These are phyloP conservation scores for Philonicus albiceps DNA, from an alignment of 2,888 invertebrate genomes.

Conservation along the genomic window DNA sequence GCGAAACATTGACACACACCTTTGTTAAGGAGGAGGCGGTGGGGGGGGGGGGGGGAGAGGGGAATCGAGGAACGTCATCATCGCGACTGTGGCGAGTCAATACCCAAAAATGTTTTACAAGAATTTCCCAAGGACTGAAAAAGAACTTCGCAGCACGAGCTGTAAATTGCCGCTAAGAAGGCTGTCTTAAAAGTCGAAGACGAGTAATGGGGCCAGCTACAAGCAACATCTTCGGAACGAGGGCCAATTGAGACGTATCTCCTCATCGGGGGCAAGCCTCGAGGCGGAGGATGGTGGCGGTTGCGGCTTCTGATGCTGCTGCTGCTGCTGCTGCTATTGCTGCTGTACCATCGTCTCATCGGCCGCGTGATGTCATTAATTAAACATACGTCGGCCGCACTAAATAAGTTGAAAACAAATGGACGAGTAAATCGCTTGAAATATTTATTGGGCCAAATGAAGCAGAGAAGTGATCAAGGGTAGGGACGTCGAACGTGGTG, in stretches of 20 bases:
- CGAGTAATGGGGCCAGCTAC: neutral
- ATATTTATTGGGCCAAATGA: constrained; percentile 23
- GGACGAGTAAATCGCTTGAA: constrained; percentile 1
- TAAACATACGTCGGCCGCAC: constrained; percentile 9
- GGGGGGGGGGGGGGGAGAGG: too few species aligned
- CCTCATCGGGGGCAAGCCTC: neutral
- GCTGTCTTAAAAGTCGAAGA: neutral
- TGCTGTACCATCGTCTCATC: neutral
- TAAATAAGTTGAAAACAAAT: constrained; percentile 35
- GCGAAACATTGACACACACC: neutral
- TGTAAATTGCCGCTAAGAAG: neutral
- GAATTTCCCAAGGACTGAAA: neutral
- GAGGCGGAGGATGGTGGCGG: neutral
- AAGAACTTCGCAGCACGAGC: neutral
- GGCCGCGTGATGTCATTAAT: constrained; percentile 39
- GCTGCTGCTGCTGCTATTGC: too few species aligned
- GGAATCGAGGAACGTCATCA: neutral
- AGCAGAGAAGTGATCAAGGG: neutral
- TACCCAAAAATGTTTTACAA: neutral
- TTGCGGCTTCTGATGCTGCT: too few species aligned
- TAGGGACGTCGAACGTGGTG: neutral
- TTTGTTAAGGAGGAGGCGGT: neutral
- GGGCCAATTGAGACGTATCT: constrained; percentile 14
- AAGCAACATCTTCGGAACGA: constrained; percentile 3
- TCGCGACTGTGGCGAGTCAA: neutral